phyloP scores from a whole-genome alignment of 2,113 vertebrate genomes.

The Oxyura jamaicensis region DNA sequence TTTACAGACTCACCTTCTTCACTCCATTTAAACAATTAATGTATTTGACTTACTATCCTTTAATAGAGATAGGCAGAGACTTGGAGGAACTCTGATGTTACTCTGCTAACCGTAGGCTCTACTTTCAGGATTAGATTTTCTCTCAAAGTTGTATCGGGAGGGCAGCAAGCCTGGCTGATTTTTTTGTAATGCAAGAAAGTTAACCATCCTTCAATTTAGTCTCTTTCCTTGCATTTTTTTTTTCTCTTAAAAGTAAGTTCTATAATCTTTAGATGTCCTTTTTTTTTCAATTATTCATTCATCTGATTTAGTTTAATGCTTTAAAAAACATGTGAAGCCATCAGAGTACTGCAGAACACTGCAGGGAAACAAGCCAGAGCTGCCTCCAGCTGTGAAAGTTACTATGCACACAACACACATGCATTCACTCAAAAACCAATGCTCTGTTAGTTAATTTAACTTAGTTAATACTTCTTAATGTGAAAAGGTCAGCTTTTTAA shows the following conservation, averaged over 20 bases:
- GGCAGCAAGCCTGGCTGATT: not conserved
- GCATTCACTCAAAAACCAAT: not conserved
- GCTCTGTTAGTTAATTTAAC: not conserved
- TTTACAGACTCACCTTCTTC: not conserved
- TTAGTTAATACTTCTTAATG: not conserved
- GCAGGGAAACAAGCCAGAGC: not conserved
- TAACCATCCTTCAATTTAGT: not conserved
- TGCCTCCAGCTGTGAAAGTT: not conserved
- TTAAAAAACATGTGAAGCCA: not conserved
- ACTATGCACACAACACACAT: not conserved
- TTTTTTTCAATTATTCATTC: not conserved
- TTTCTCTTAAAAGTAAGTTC: not conserved
- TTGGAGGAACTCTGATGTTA: not conserved
- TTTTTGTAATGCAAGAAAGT: not conserved
- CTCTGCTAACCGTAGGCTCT: not conserved
- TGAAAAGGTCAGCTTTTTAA: not conserved
- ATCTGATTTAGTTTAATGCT: not conserved
- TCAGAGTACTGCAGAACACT: not conserved
- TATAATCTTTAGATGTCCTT: not conserved
- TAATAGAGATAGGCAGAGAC: not conserved
- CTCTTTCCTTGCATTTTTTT: not conserved
- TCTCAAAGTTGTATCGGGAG: rapidly evolving
- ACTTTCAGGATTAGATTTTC: not conserved
- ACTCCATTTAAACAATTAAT: not conserved
- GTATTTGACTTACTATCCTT: not conserved